A percentile compares a stretch with the other conserved stretches of the same genome.
Conservation (phyloP, 2,888 invertebrate genomes). For the Drosophila dives region DNA sequence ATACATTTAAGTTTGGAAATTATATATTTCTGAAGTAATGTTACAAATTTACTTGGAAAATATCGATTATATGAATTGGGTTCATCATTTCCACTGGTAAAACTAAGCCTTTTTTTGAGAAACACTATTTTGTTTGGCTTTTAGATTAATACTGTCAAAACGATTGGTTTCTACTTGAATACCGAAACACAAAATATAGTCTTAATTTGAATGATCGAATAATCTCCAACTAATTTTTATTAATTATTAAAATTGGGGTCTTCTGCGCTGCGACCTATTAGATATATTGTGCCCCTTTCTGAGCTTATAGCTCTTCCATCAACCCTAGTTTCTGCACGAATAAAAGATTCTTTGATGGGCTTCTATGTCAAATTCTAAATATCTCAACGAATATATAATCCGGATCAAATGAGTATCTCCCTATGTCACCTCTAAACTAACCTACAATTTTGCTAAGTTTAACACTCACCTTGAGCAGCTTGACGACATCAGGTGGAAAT, state of each 20-base stretch:
- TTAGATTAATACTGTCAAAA: neutral
- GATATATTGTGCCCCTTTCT: too few relatives aligned
- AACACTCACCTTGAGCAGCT: conserved; percentile 91
- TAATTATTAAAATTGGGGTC: too few relatives aligned
- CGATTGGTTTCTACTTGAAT: neutral
- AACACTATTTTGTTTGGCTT: neutral
- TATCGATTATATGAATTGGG: neutral
- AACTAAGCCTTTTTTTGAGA: neutral
- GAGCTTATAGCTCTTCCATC: too few relatives aligned
- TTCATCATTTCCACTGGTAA: neutral
- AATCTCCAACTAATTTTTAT: too few relatives aligned
- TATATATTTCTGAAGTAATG: neutral
- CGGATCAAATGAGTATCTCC: neutral
- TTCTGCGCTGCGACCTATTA: too few relatives aligned
- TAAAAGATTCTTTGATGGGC: too few relatives aligned
- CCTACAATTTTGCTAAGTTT: neutral
- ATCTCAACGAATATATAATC: neutral
- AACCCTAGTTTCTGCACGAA: too few relatives aligned
- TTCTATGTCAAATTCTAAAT: too few relatives aligned
- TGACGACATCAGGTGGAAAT: conserved; percentile 94
- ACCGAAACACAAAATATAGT: neutral
- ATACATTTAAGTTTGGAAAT: neutral
- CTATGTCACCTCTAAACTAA: too few relatives aligned
- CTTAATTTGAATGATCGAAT: rapidly evolving
- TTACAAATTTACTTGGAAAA: neutral